A percentile compares a stretch with the other conserved stretches of the same genome.
Evolutionary conservation across 2,888 invertebrate genomes (phyloP).

Genomic region (Paralinhomoeus sp.): DNA sequence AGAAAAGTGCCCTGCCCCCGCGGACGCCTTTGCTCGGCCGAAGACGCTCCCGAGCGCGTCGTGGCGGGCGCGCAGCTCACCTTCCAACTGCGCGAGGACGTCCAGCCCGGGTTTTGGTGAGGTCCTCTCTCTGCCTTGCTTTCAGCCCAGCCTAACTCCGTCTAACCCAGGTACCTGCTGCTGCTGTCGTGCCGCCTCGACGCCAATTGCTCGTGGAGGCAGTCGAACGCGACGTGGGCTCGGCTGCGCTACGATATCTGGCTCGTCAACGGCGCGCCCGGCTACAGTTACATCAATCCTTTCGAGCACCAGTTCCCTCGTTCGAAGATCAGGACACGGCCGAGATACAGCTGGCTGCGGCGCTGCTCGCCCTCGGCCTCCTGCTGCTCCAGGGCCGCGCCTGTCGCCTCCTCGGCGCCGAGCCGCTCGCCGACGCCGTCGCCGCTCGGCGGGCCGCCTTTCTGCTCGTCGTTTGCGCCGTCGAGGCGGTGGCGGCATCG

Average conservation of each 20-base stretch:
- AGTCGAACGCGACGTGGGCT: too few relatives aligned
- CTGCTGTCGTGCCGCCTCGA: neutral
- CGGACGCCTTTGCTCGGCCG: conserved; percentile 55
- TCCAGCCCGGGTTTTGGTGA: conserved; percentile 53
- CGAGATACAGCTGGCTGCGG: conserved; percentile 49
- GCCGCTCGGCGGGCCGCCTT: conserved; percentile 2
- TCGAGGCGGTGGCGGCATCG: conserved; percentile 39
- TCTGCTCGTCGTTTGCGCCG: conserved; percentile 9
- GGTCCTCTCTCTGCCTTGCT: neutral
- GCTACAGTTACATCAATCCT: conserved; percentile 46
- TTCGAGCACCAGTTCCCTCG: conserved; percentile 81
- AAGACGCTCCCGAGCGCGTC: conserved; percentile 60
- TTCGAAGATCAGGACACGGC: conserved; percentile 71
- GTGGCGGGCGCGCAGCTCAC: conserved; percentile 73
- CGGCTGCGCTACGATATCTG: conserved; percentile 63
- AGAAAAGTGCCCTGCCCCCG: conserved; percentile 60
- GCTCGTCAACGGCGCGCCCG: conserved; percentile 87
- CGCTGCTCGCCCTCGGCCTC: conserved; percentile 9
- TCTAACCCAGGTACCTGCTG: neutral
- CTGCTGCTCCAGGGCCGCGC: conserved; percentile 9
- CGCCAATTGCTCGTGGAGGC: conserved; percentile 2
- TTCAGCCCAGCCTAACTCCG: too few relatives aligned
- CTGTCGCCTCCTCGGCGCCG: conserved; percentile 2
- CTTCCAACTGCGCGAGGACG: conserved; percentile 64
- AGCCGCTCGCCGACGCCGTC: neutral